Base-by-base conservation (phyloP, 2,888 invertebrate genomes). In the Mesorhabditis sp. region DNA sequence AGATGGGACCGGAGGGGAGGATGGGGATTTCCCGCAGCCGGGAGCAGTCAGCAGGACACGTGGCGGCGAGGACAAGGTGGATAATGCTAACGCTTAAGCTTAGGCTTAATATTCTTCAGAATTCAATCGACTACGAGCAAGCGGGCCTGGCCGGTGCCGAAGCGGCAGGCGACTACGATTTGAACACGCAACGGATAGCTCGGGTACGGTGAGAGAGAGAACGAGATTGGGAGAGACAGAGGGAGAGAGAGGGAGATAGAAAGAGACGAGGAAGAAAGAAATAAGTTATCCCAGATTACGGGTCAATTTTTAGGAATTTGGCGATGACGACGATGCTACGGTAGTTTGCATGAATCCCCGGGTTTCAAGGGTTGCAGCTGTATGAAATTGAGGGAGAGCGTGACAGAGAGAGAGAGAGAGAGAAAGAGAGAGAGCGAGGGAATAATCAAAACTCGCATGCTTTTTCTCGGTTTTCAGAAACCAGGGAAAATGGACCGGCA, bases 201-300 rank as follows among this genome's bases (percentile, higher is more conserved):
- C 43, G 72, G 65, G 50, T 50, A 13, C 58, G 58, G n/a, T 13
- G 58, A 2, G 58, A n/a, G n/a, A 13, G 58, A 50, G 58, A 50
- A 50, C 1, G 58, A 50, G 58, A 50, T 0, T 2, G 2, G 41
- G 28, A 45, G 4, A 13, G 15, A 62, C 4, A 69, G 72, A 66
- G 43, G 61, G 62, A 15, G 65, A 43, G 44, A 6, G 28, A 63
- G 61, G 44, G 15, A 42, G 42, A 62, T 28, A 13, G 45, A 42
- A 61, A 61, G 41, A 45, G 63, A 45, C 68, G 61, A 64, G 58
- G 64, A 62, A 65, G 71, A 66, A 50, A 65, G 45, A 42, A 62
- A 65, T 65, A 10, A 15, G 10, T 5, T 44, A 41, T 44, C 68
- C 65, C 28, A 15, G 42, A 70, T 67, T 58, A 10, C 58, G 28